phyloP scores from a whole-genome alignment of 2,797 vertebrate species.

The Rhinichthys osculus region DNA sequence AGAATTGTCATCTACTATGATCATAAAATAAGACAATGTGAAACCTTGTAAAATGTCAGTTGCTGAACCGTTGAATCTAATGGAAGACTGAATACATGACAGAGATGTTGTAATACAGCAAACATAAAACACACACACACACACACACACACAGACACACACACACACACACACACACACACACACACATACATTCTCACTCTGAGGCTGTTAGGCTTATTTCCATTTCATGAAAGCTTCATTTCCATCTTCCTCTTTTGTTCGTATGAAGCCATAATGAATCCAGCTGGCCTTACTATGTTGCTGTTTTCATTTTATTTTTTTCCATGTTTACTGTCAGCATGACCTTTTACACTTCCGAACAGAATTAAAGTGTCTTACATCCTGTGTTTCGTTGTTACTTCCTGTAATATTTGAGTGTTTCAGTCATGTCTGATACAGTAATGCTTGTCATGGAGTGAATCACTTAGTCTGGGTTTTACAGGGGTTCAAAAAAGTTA shows the following conservation, averaged over 20 bases:
- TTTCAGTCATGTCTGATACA: not conserved
- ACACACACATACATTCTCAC: not conserved
- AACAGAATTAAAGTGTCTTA: not conserved
- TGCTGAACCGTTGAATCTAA: not conserved
- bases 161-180: not conserved
- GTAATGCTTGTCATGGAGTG: not conserved
- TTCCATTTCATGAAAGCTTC: conserved; percentile 29
- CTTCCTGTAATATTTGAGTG: not conserved
- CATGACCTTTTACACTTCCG: not conserved
- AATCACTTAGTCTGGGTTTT: not conserved
- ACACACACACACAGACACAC: not conserved
- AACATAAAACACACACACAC: not conserved
- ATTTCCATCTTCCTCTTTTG: conserved; percentile 19
- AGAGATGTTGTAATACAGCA: conserved; percentile 1
- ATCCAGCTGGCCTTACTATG: conserved; percentile 3
- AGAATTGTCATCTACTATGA: not conserved
- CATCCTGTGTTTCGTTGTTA: conserved; percentile 8
- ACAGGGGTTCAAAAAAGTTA: not conserved
- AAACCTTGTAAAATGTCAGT: not conserved
- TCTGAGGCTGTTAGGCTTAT: not conserved
- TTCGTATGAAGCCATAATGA: not conserved
- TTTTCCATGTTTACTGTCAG: not conserved
- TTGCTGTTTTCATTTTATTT: conserved; percentile 2
- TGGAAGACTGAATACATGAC: not conserved
- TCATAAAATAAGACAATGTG: not conserved